These are phyloP conservation scores for Hylyphantes graminicola DNA, from an alignment of 1,140 invertebrate species.

Conservation along the genomic window DNA sequence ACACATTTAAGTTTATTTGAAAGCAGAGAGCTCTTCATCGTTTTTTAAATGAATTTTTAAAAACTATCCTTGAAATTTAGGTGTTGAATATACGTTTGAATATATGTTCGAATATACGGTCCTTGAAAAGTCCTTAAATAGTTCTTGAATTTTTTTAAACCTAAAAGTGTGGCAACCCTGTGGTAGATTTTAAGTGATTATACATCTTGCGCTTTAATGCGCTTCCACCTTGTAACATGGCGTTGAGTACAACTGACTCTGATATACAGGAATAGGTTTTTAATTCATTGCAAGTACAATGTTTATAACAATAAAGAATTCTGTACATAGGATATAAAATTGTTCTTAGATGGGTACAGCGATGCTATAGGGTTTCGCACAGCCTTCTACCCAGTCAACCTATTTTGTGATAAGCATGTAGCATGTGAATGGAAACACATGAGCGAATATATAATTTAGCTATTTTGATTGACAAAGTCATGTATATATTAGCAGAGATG, in stretches of 20 bases:
- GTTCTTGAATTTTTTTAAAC: too few species aligned
- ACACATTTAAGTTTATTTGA: too few species aligned
- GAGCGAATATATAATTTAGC: background rate
- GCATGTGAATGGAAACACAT: background rate
- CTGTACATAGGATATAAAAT: background rate
- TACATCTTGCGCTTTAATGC: too few species aligned
- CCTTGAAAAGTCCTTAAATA: too few species aligned
- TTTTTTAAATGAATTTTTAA: too few species aligned
- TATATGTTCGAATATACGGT: too few species aligned
- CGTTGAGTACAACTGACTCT: background rate
- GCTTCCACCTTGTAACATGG: too few species aligned
- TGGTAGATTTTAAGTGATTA: too few species aligned
- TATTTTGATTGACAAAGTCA: constrained; percentile 38
- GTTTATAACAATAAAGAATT: background rate
- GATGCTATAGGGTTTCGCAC: background rate
- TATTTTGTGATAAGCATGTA: constrained; percentile 36
- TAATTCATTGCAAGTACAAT: background rate
- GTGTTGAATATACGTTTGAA: too few species aligned
- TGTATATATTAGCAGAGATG: constrained; percentile 30
- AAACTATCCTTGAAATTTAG: too few species aligned
- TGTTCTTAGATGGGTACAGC: background rate
- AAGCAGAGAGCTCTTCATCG: too few species aligned
- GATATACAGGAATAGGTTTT: background rate
- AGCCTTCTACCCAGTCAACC: constrained; percentile 13
- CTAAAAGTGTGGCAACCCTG: too few species aligned